Evolutionary conservation across 1,140 invertebrate species (phyloP), one percentile per base, ranked within the genome.

Genomic region (Babylonia areolata): DNA sequence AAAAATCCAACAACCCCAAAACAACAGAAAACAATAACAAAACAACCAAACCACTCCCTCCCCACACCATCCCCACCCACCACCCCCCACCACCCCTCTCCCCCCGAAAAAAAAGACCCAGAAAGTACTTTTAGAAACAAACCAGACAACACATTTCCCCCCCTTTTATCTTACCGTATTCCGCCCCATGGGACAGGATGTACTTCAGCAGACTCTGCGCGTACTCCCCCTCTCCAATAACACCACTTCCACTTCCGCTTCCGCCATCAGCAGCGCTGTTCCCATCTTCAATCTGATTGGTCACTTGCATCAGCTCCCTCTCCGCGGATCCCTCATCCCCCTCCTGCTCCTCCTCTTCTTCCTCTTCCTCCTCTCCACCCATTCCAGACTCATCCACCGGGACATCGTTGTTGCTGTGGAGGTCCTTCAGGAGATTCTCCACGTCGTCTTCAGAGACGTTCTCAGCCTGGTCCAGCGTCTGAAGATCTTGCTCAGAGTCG

Each of bases 181-280:
- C 64, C 12, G 15, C 58, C 12, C 82, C 82, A 28, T 84, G 64
- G 3, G 37, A 35, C 2, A 84, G 69, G 28, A 84, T 28, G 82
- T 69, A 69, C 31, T 84, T 71, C 82, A 84, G 39, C 40, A 84
- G 69, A 35, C 69, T 71, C 35, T 73, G 58, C 11, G 39, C n/a
- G 39, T 84, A 84, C n/a, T 84, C 64, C 11, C 42, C 33, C 37
- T 35, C n/a, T n/a, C n/a, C n/a, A n/a, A n/a, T n/a, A 40, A 2
- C 80, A 5, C 23, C 33, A 37, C 37, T 51, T 42, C 39, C 78
- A n/a, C n/a, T 20, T 37, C 37, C 40, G 28, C 71, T 42, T 84
- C 39, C 23, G n/a, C n/a, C n/a, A n/a, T n/a, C n/a, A n/a, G n/a
- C 58, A 23, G 58, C 58, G 28, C 58, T 64, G 58, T 37, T 33